Evolutionary conservation across 2,888 invertebrate genomes (phyloP).

Genomic region (Zeuzera pyrina): DNA sequence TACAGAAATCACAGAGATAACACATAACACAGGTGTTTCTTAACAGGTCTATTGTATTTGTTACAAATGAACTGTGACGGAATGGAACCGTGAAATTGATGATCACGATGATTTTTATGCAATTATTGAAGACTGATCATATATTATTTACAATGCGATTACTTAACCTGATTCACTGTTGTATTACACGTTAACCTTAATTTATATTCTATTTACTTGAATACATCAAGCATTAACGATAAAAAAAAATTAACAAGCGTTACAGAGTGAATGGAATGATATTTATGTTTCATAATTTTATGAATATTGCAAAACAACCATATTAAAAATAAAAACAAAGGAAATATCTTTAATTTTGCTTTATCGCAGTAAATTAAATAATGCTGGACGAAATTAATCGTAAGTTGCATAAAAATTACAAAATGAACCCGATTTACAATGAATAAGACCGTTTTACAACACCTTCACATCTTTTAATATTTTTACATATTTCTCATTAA

Average conservation of each 20-base stretch:
- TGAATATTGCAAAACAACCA: too few species aligned
- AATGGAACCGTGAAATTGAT: constrained; percentile 40
- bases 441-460: too few species aligned
- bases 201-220: not conserved
- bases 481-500: too few species aligned
- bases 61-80: constrained; percentile 44
- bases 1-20: constrained; percentile 29
- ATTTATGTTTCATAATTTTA: too few species aligned
- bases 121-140: constrained; percentile 22
- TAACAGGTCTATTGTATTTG: constrained; percentile 35
- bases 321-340: too few species aligned
- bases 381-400: too few species aligned
- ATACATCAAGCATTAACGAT: not conserved
- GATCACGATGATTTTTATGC: constrained; percentile 29
- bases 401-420: too few species aligned
- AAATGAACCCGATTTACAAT: too few species aligned
- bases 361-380: too few species aligned
- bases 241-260: not conserved
- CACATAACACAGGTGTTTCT: constrained; percentile 15
- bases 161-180: not conserved
- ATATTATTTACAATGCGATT: constrained; percentile 9
- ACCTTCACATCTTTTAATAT: too few species aligned
- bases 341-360: too few species aligned
- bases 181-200: not conserved
- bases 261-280: not conserved